A percentile compares a stretch with the other conserved stretches of the same genome.
Conservation (phyloP, 2,888 invertebrate species). For the Nebria salina region DNA sequence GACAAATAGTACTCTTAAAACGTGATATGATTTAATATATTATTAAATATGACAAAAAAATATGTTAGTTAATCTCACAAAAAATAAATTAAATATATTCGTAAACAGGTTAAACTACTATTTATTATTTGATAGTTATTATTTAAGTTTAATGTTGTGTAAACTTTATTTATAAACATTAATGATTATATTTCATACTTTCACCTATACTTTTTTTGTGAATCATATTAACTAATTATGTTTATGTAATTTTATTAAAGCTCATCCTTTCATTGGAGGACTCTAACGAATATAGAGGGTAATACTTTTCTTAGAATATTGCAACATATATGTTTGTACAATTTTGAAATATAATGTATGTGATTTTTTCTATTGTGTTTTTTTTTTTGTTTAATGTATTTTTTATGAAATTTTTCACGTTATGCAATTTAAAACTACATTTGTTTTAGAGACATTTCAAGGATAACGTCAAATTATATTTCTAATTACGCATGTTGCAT, state of each 20-base stretch:
- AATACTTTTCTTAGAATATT: not conserved
- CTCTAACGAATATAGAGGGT: not conserved
- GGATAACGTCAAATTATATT: not conserved
- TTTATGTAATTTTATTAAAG: conserved; percentile 20
- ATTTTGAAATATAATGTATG: not conserved
- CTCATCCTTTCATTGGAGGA: not conserved
- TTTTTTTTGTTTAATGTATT: not conserved
- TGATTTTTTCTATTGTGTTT: not conserved
- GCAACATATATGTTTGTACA: not conserved
- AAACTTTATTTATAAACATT: conserved; percentile 5
- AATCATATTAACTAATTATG: not conserved
- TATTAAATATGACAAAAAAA: not conserved
- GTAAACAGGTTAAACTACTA: not conserved
- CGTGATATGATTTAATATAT: no score
- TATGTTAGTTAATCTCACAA: not conserved
- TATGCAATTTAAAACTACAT: not conserved
- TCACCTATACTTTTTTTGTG: not conserved
- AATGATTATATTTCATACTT: not conserved
- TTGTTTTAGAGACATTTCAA: not conserved
- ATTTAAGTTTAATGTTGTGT: not conserved
- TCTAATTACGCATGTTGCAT: not conserved
- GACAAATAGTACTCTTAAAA: not conserved
- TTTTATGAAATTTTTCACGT: not conserved
- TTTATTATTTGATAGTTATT: not conserved
- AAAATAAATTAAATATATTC: not conserved